These are phyloP conservation scores for Egretta garzetta DNA, from an alignment of 2,113 vertebrate species.

Conservation along the genomic window DNA sequence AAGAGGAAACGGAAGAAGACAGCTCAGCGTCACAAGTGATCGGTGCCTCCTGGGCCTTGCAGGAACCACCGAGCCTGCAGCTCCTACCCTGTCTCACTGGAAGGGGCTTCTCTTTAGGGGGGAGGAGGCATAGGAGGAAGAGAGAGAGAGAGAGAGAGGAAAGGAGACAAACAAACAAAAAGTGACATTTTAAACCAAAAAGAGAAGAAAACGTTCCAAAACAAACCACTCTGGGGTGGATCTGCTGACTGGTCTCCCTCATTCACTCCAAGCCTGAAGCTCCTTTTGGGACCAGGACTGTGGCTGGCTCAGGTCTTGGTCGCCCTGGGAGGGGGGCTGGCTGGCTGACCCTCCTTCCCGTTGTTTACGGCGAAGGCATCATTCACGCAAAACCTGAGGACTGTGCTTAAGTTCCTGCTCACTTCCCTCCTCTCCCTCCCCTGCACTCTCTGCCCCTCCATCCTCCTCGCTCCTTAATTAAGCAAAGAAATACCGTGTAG, in stretches of 20 bases:
- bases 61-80: slow-evolving; percentile 69
- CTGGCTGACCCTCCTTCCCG: slow-evolving; percentile 76
- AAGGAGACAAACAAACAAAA: not conserved
- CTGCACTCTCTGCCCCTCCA: not conserved
- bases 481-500: slow-evolving; percentile 14
- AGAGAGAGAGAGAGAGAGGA: not conserved
- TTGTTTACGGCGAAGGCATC: slow-evolving; percentile 76
- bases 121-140: slow-evolving; percentile 59
- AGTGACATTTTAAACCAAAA: slow-evolving; percentile 81
- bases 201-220: slow-evolving; percentile 76
- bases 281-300: slow-evolving; percentile 76
- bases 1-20: slow-evolving; percentile 99
- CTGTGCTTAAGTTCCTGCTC: slow-evolving; percentile 69
- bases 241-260: slow-evolving; percentile 60
- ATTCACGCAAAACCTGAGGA: slow-evolving; percentile 77
- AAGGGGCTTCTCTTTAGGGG: slow-evolving; percentile 76
- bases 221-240: slow-evolving; percentile 72
- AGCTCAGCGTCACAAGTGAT: slow-evolving; percentile 95
- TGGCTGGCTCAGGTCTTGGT: slow-evolving; percentile 68
- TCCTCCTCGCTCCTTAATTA: slow-evolving; percentile 27
- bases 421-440: slow-evolving; percentile 39
- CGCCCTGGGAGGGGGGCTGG: slow-evolving; percentile 57
- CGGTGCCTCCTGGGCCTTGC: slow-evolving; percentile 74
- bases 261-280: slow-evolving; percentile 65
- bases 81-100: slow-evolving; percentile 78